Evolutionary conservation across 2,888 invertebrate genomes (phyloP).

Genomic region (Linnaemya vulpina): DNA sequence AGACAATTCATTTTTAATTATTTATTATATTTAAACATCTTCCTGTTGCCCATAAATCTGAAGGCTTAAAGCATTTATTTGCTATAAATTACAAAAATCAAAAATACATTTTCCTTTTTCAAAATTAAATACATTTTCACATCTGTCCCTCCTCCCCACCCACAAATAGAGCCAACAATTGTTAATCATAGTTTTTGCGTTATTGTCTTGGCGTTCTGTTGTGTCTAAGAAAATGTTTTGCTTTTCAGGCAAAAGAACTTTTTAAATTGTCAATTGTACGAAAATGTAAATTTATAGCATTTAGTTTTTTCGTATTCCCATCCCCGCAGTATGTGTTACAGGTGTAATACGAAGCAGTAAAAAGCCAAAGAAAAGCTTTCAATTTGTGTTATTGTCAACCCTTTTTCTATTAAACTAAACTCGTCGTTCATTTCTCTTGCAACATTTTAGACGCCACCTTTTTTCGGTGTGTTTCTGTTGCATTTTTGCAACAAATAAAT

Average conservation of each 20-base stretch:
- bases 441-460: constrained; percentile 13
- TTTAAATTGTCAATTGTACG: constrained; percentile 77
- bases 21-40: too few species aligned
- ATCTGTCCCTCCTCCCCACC: not conserved
- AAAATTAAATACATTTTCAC: constrained; percentile 17
- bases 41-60: too few species aligned
- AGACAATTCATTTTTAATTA: too few species aligned
- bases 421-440: not conserved
- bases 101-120: too few species aligned
- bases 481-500: constrained; percentile 29
- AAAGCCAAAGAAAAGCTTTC: constrained; percentile 20
- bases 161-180: constrained; percentile 6
- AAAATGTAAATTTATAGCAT: constrained; percentile 80
- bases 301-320: not conserved
- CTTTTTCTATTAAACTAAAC: constrained; percentile 67
- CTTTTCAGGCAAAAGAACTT: constrained; percentile 67
- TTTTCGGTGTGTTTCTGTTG: constrained; percentile 2
- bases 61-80: too few species aligned
- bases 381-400: constrained; percentile 74
- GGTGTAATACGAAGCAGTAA: not conserved
- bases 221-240: constrained; percentile 4
- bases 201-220: constrained; percentile 23
- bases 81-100: too few species aligned
- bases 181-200: not conserved
- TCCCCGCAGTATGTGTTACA: constrained; percentile 14